Conservation (phyloP, 2,113 vertebrate genomes). For the Trichechus manatus region DNA sequence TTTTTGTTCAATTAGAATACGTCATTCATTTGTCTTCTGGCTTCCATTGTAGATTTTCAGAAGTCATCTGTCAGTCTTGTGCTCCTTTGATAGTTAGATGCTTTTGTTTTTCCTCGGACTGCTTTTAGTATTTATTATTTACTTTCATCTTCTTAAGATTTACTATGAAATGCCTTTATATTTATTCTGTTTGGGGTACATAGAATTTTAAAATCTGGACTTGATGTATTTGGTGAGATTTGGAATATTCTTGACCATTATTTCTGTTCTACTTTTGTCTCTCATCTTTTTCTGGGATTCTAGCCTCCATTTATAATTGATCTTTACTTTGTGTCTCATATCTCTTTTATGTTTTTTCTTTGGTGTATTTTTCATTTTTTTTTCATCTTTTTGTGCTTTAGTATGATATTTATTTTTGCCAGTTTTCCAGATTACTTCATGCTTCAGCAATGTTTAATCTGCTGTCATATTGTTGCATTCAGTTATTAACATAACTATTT, state of each 20-base stretch:
- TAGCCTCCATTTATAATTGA: not conserved
- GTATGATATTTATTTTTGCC: not conserved
- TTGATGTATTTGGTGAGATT: not conserved
- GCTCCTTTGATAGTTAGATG: not conserved
- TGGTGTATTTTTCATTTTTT: not conserved
- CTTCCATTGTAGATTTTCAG: not conserved
- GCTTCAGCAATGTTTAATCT: not conserved
- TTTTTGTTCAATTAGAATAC: not conserved
- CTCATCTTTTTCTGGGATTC: not conserved
- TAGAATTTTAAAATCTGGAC: not conserved
- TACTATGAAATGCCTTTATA: not conserved
- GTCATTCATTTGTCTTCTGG: not conserved
- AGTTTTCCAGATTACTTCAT: not conserved
- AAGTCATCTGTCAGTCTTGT: not conserved
- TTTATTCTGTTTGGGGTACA: not conserved
- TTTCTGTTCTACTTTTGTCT: not conserved
- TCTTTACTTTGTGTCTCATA: not conserved
- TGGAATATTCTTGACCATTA: not conserved
- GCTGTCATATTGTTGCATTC: not conserved
- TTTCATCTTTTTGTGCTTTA: not conserved
- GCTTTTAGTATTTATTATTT: not conserved
- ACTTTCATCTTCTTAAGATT: not conserved
- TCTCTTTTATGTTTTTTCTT: not conserved
- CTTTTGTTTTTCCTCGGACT: not conserved
- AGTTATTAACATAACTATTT: not conserved